phyloP scores from a whole-genome alignment of 92 coral and sea anemone species.

The Metridium senile region DNA sequence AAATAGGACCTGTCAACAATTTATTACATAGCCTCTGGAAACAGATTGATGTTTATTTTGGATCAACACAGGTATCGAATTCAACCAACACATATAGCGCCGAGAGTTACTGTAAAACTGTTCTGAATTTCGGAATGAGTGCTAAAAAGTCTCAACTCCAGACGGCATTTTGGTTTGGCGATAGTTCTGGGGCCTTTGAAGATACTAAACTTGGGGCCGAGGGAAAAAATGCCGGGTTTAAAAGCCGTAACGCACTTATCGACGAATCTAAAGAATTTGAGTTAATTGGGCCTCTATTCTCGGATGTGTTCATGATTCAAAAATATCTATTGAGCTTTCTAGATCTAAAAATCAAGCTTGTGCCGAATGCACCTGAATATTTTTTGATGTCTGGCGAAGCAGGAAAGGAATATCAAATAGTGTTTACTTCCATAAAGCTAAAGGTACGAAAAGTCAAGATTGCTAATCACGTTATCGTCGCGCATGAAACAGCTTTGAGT shows the following conservation, averaged over 20 bases:
- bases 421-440: slow-evolving; percentile 36
- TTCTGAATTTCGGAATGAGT: slow-evolving; percentile 40
- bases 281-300: slow-evolving; percentile 33
- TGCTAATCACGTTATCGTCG: slow-evolving; percentile 34
- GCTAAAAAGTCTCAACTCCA: slow-evolving; percentile 36
- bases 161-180: slow-evolving; percentile 39
- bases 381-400: slow-evolving; percentile 49
- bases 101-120: slow-evolving; percentile 35
- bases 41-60: slow-evolving; percentile 35
- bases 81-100: slow-evolving; percentile 34
- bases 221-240: slow-evolving; percentile 43
- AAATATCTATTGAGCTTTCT: slow-evolving; percentile 28
- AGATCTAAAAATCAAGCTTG: slow-evolving; percentile 42
- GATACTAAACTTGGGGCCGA: slow-evolving; percentile 18
- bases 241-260: slow-evolving; percentile 22
- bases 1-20: slow-evolving; percentile 46
- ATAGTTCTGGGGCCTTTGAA: slow-evolving; percentile 46
- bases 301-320: slow-evolving; percentile 27
- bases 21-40: slow-evolving; percentile 34
- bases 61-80: slow-evolving; percentile 26
- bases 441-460: slow-evolving; percentile 53
- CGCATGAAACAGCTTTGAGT: slow-evolving; percentile 25
- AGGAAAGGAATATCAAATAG: slow-evolving; percentile 42
- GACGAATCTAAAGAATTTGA: slow-evolving; percentile 23
- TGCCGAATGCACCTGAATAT: slow-evolving; percentile 39